phyloP scores from a whole-genome alignment of 37 sponge, comb jelly and placozoan species.

The Haliclona indistincta region DNA sequence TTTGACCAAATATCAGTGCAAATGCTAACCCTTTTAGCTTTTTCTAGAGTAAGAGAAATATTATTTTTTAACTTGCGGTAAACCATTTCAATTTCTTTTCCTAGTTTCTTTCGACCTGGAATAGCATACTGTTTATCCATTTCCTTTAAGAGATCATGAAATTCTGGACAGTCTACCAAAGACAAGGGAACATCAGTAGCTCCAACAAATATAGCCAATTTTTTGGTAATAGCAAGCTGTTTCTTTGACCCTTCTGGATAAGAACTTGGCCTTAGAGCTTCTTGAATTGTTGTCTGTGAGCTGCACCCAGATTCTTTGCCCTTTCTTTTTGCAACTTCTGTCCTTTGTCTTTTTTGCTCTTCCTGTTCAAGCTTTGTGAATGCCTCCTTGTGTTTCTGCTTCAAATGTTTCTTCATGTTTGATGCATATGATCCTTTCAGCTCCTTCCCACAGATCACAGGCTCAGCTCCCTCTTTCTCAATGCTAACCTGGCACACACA shows the following conservation, averaged over 20 bases:
- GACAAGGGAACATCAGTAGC: constrained; percentile 7
- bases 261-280: neutral
- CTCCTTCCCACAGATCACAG: neutral
- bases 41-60: neutral
- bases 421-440: neutral
- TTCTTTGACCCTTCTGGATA: neutral
- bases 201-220: constrained; percentile 22
- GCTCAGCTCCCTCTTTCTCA: neutral
- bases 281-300: neutral
- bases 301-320: neutral
- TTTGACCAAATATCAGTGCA: constrained; percentile 31
- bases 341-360: neutral
- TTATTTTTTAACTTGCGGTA: constrained; percentile 9
- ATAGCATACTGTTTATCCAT: neutral
- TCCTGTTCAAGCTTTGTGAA: constrained; percentile 1
- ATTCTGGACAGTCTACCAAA: constrained; percentile 12
- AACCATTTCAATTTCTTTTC: constrained; percentile 6
- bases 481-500: constrained; percentile 19
- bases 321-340: neutral
- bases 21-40: constrained; percentile 7
- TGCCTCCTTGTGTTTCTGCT: neutral
- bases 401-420: constrained; percentile 7
- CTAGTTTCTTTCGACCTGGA: constrained; percentile 1
- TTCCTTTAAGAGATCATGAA: neutral
- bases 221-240: constrained; percentile 4